These are phyloP conservation scores for Emydoidea blandingii DNA, from an alignment of 2,797 vertebrate genomes.

Conservation along the genomic window DNA sequence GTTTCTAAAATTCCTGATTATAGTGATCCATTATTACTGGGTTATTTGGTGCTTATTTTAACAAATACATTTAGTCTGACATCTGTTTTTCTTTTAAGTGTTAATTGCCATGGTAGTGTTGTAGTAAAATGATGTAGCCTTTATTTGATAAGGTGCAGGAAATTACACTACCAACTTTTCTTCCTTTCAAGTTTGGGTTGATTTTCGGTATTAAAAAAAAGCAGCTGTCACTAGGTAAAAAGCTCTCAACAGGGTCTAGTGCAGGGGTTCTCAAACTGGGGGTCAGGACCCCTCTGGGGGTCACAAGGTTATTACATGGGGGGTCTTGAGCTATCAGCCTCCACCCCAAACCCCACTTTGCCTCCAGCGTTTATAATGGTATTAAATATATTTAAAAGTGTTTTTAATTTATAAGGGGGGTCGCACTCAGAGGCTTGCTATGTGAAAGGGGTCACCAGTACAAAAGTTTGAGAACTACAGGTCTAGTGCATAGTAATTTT, in stretches of 20 bases:
- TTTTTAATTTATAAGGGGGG: no score
- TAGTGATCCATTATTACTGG: constrained; percentile 40
- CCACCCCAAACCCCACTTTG: no score
- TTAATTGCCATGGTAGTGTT: constrained; percentile 23
- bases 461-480: not conserved
- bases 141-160: constrained; percentile 65
- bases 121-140: constrained; percentile 64
- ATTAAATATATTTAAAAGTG: no score
- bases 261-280: no score
- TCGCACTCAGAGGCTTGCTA: no score
- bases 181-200: constrained; percentile 39
- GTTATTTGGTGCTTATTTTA: constrained; percentile 58
- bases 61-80: constrained; percentile 56
- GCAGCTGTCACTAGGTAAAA: not conserved
- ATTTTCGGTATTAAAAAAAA: constrained; percentile 56
- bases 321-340: no score
- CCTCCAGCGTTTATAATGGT: no score
- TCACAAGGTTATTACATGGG: no score
- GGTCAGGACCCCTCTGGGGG: no score
- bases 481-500: constrained; percentile 30
- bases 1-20: constrained; percentile 59
- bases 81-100: constrained; percentile 48
- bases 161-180: constrained; percentile 48
- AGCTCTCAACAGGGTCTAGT: not conserved
- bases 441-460: no score